phyloP scores from a whole-genome alignment of 2,113 vertebrate genomes.

The Tapirus terrestris region DNA sequence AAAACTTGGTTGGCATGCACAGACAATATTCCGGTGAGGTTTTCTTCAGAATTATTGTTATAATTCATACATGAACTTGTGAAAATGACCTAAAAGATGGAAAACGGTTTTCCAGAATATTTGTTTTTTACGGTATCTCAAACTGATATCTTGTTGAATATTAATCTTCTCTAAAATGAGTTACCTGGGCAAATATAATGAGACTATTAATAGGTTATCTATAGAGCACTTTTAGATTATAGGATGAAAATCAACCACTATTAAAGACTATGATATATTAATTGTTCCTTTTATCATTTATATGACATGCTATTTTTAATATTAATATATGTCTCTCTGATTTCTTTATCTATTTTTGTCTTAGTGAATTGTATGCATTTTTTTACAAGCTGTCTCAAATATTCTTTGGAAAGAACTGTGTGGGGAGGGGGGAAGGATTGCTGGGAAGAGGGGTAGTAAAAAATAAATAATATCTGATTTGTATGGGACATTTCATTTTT shows the following conservation, averaged over 20 bases:
- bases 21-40: not conserved
- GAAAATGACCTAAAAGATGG: not conserved
- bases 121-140: not conserved
- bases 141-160: conserved; percentile 18
- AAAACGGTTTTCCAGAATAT: not conserved
- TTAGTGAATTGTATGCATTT: not conserved
- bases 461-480: conserved; percentile 63
- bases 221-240: not conserved
- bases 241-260: not conserved
- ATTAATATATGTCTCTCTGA: not conserved
- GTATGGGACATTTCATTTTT: conserved; percentile 17
- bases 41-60: not conserved
- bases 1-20: not conserved
- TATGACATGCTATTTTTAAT: conserved; percentile 41
- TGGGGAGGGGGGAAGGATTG: not conserved
- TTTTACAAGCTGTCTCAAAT: not conserved
- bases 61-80: not conserved
- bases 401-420: not conserved
- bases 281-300: conserved; percentile 49
- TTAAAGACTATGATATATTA: not conserved
- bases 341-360: conserved; percentile 47
- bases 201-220: not conserved
- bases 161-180: conserved; percentile 46
- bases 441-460: not conserved
- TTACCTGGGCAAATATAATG: not conserved